Base-by-base conservation (phyloP, 2,888 invertebrate genomes). In the Scelioninae gen. 2 region DNA sequence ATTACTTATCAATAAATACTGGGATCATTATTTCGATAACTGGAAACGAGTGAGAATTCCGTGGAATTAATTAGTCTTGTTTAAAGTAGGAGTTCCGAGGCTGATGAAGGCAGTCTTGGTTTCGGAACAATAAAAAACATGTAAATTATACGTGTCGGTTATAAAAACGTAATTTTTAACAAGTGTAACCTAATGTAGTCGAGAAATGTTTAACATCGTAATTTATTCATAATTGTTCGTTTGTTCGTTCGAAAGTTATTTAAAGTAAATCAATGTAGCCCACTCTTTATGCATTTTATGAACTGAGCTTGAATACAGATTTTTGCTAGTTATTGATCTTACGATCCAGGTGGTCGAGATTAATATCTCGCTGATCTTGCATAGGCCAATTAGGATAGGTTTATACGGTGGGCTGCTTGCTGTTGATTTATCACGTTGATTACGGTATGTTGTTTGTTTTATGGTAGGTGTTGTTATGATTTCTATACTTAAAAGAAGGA, bases 291-390 rank as follows among this genome's bases (percentile, higher is more conserved):
- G 11, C 22, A 28, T 58, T 72, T 65, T 52, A 53, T 46, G 41
- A 39, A 65, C 64, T 46, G 13, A 1, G 16, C 28, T 18, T 72
- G 48, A 60, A 72, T 65, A 50, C 46, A 48, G 60, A 72, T 65
- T 72, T 71, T 65, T 55, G 48, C 60, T 35, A 55, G 53, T 48
- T 67, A 67, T 72, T 61, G 72, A 72, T 72, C 28, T 43, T 57
- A 52, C 52, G 67, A 68, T 68, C 67, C 57, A 61, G 67, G 67
- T 68, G 67, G 72, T 67, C 46, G 55, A 48, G 61, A 72, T 67
- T 61, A 67, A 61, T 72, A 72, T 67, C 61, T 67, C 55, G 67
- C 31, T 67, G 61, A 67, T 61, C 67, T 61, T 63, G 63, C 61
- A 50, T 50, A 55, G 57, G 60, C 61, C 61, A 73, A 73, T 72